Conservation (phyloP, 2,797 vertebrate genomes). For the Dicrostonyx torquatus region DNA sequence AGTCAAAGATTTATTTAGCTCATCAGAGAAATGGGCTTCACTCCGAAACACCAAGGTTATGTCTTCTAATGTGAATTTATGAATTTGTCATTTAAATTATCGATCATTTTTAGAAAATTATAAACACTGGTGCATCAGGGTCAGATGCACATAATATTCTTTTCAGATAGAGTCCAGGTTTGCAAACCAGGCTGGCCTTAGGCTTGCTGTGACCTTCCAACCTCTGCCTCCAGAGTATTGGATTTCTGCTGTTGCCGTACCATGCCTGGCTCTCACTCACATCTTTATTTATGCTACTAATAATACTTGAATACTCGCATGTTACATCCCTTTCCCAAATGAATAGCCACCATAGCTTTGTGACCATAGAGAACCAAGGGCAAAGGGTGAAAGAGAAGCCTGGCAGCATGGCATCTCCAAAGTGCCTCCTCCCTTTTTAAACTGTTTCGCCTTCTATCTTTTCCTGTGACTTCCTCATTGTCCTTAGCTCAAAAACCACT, state of each 20-base stretch:
- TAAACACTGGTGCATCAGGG: constrained; percentile 1
- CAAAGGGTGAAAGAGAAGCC: not conserved
- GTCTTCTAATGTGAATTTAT: not conserved
- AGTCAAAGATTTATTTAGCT: not conserved
- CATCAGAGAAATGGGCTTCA: constrained; percentile 58
- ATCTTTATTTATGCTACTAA: not conserved
- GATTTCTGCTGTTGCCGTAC: not conserved
- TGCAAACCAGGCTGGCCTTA: not conserved
- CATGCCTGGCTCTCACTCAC: not conserved
- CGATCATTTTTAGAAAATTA: constrained; percentile 26
- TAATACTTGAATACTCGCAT: not conserved
- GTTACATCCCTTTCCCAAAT: not conserved
- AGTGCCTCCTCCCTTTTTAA: not conserved
- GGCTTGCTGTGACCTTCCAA: no score
- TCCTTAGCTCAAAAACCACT: constrained; percentile 8
- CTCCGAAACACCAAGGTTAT: not conserved
- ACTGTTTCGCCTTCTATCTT: not conserved
- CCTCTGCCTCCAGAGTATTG: not conserved
- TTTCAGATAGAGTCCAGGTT: not conserved
- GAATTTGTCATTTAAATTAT: constrained; percentile 25
- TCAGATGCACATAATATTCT: not conserved
- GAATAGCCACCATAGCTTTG: not conserved
- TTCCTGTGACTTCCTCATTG: not conserved
- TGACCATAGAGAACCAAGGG: not conserved
- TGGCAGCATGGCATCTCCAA: not conserved